phyloP scores from a whole-genome alignment of 2,888 invertebrate genomes.

The Drosophila pegasa region DNA sequence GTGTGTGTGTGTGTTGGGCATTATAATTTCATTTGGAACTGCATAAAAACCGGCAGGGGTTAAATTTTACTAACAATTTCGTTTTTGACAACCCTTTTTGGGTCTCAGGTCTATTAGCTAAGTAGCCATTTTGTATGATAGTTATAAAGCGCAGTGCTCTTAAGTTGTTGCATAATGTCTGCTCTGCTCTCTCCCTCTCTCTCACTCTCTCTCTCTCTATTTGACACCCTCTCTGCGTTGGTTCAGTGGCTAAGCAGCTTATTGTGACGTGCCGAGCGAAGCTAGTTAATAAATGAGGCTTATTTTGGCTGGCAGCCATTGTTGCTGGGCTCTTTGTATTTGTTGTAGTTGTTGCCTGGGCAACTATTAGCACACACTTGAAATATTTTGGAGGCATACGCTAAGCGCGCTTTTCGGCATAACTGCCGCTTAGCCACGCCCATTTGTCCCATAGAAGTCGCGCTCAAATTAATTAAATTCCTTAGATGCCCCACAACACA shows the following conservation, averaged over 20 bases:
- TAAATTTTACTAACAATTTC: slow-evolving; percentile 48
- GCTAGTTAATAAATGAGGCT: slow-evolving; percentile 66
- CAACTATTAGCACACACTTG: slow-evolving; percentile 66
- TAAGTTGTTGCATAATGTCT: slow-evolving; percentile 68
- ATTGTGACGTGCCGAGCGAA: slow-evolving; percentile 53
- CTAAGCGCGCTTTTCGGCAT: slow-evolving; percentile 70
- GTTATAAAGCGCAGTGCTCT: slow-evolving; percentile 34
- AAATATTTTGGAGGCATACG: slow-evolving; percentile 54
- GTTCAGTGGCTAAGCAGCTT: slow-evolving; percentile 66
- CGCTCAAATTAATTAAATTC: slow-evolving; percentile 79
- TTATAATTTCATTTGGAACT: slow-evolving; percentile 74
- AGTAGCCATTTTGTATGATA: slow-evolving; percentile 81
- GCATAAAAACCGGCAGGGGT: slow-evolving; percentile 72
- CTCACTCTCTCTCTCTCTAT: background rate
- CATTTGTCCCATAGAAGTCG: slow-evolving; percentile 73
- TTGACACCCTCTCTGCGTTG: slow-evolving; percentile 51
- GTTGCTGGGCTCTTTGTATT: slow-evolving; percentile 28
- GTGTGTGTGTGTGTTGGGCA: slow-evolving; percentile 42
- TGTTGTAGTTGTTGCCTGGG: slow-evolving; percentile 40
- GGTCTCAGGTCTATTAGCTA: slow-evolving; percentile 61
- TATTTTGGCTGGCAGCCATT: slow-evolving; percentile 56
- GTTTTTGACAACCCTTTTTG: slow-evolving; percentile 64
- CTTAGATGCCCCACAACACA: slow-evolving; percentile 53
- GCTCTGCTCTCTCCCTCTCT: background rate
- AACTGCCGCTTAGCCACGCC: slow-evolving; percentile 69